Base-by-base conservation (phyloP, 1,140 invertebrate species). In the Lysiphlebus fabarum region DNA sequence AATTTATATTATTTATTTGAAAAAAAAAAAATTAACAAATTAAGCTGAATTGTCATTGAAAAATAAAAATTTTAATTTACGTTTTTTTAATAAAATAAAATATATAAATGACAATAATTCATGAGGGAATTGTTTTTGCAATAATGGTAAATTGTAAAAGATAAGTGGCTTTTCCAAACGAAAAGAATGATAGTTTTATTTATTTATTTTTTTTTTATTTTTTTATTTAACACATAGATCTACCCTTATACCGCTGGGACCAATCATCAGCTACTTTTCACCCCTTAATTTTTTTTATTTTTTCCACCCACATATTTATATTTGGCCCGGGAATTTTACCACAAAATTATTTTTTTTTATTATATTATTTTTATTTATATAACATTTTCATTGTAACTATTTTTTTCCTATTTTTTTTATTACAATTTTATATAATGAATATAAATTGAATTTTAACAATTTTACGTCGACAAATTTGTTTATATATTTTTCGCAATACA, bases 241-340 rank as follows among this genome's bases (percentile, higher is more conserved):
- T 56, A 44, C 56, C 41, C 37, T 53, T 60, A 72, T 67, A 69
- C 65, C 69, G 60, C 66, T 69, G 71, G 70, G 71, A 73, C 70
- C 70, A 73, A 73, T 70, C 65, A 63, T 65, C 56, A 59, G 55
- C 62, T 59, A 60, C 14, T 45, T 59, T 59, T 34, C 36, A 4
- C 40, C 41, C 56, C 47, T 53, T 53, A 45, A 33, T 50, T 51
- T 34, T n/a, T n/a, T n/a, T n/a, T n/a, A n/a, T n/a, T n/a, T 47
- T 41, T 12, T 42, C 56, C 56, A 53, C 54, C 61, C 62, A 37
- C 36, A n/a, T 42, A 41, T 14, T 42, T 53, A 36, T n/a, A n/a
- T 34, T 43, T 54, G 7, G 37, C 14, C 11, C 8, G 6, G 11
- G 11, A 37, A 12, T 51, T 34, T 11, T 49, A 11, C 17, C 8